Percentiles rank a stretch among this genome's conserved stretches.
Conservation (phyloP, 2,113 vertebrate species). For the Hyperopisus bebe region DNA sequence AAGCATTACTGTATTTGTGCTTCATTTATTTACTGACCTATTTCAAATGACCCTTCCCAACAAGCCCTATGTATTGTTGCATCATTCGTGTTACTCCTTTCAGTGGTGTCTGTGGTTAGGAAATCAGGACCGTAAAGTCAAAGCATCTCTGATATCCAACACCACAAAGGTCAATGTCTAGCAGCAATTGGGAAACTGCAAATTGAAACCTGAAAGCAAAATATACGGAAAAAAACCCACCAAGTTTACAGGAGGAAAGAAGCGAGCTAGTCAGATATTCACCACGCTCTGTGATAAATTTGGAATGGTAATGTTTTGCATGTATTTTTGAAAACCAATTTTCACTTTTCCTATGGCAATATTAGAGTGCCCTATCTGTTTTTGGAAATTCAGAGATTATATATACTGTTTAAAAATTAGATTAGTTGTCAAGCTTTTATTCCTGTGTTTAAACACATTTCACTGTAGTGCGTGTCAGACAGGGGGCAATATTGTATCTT, state of each 20-base stretch:
- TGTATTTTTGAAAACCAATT: neutral
- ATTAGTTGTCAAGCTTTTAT: neutral
- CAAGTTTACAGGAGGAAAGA: neutral
- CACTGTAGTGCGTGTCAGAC: neutral
- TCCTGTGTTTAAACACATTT: neutral
- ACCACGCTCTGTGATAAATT: neutral
- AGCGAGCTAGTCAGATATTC: conserved; percentile 32
- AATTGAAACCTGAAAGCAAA: conserved; percentile 27
- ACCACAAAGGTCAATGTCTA: neutral
- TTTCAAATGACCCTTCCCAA: neutral
- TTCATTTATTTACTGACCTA: neutral
- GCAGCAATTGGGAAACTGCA: conserved; percentile 16
- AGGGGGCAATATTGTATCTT: neutral
- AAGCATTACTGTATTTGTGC: neutral
- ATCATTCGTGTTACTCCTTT: neutral
- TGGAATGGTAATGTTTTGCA: conserved; percentile 2
- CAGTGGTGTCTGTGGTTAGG: neutral
- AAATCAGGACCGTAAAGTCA: neutral
- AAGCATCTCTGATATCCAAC: conserved; percentile 12
- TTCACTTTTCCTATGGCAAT: neutral
- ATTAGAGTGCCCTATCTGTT: neutral
- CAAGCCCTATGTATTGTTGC: neutral
- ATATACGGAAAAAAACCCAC: neutral
- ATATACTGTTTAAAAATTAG: neutral
- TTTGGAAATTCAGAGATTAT: neutral